Conservation (phyloP, 92 coral and sea anemone genomes). For the Zoanthus gigantus region DNA sequence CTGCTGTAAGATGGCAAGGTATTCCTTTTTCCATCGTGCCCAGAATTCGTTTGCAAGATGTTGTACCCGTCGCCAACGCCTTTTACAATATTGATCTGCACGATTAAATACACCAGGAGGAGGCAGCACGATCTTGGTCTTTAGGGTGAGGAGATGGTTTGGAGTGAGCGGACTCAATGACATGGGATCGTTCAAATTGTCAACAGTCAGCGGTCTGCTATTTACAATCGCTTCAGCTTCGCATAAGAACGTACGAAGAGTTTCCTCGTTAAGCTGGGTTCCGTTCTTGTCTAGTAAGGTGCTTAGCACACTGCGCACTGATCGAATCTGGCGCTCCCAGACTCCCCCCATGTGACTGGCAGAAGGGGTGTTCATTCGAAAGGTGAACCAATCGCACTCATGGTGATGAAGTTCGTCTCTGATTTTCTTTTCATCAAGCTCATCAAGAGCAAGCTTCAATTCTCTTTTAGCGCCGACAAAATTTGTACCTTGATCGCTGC, state of each 20-base stretch:
- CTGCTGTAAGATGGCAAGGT: constrained; percentile 22
- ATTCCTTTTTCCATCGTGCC: constrained; percentile 37
- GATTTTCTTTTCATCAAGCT: constrained; percentile 5
- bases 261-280: constrained; percentile 22
- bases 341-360: constrained; percentile 38
- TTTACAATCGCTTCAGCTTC: constrained; percentile 48
- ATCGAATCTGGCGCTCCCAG: constrained; percentile 43
- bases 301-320: constrained; percentile 32
- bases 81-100: constrained; percentile 25
- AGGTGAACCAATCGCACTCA: constrained; percentile 30
- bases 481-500: constrained; percentile 46
- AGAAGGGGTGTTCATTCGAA: constrained; percentile 2
- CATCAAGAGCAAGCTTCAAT: neutral
- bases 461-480: constrained; percentile 31
- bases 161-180: constrained; percentile 36
- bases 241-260: constrained; percentile 42
- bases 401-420: neutral
- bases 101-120: constrained; percentile 44
- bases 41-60: constrained; percentile 31
- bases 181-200: constrained; percentile 33
- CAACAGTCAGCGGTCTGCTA: constrained; percentile 34
- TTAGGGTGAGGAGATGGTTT: constrained; percentile 41
- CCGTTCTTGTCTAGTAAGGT: constrained; percentile 34
- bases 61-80: constrained; percentile 24
- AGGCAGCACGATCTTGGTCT: constrained; percentile 39